Evolutionary conservation across 2,113 vertebrate genomes (phyloP), one percentile per base, ranked within the genome.

Genomic region (Anguilla japonica): DNA sequence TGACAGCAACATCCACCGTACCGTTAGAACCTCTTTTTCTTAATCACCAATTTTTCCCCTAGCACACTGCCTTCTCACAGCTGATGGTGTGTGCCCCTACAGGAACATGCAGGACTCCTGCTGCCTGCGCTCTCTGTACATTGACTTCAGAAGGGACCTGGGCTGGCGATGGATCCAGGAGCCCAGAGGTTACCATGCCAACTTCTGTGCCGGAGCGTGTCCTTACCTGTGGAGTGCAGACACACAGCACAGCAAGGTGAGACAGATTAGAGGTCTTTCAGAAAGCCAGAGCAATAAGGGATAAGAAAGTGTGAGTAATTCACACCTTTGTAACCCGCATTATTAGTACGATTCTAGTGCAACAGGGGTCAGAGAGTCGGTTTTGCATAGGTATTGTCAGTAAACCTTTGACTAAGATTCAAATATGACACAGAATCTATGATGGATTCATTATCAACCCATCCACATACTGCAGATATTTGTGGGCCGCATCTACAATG

Each of bases 171-270:
- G 96, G 96, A 96, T 96, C 88, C 95, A 95, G 5, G 95, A 96
- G 85, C 96, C 96, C 2, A 95, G 95, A 83, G 96, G 95, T 46
- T 96, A 96, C 80, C 93, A 94, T 22, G 96, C 96, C 22, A 96
- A 96, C 91, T 96, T 96, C 90, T 96, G 96, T 85, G 95, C 95
- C 0, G 96, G 96, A 41, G 94, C 95, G 7, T 96, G 96, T 92
- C 96, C 95, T 0, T 96, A 96, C 92, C 90, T 96, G 50, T 96
- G 96, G 96, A 96, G 95, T n/a, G 93, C 96, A 0, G 95, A 96
- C 90, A 96, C 95, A 9, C 95, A 96, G 88, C 94, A 96, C 89
- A 94, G 93, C 82, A 96, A 94, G 93, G 96, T 96, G 87, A 34
- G 1, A 40, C 13, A 1, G 57, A 14, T 60, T 14, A 60, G 14